A percentile compares a stretch with the other conserved stretches of the same genome.
Evolutionary conservation across 2,888 invertebrate species (phyloP).

Genomic region (Drosophila nigritarsus): DNA sequence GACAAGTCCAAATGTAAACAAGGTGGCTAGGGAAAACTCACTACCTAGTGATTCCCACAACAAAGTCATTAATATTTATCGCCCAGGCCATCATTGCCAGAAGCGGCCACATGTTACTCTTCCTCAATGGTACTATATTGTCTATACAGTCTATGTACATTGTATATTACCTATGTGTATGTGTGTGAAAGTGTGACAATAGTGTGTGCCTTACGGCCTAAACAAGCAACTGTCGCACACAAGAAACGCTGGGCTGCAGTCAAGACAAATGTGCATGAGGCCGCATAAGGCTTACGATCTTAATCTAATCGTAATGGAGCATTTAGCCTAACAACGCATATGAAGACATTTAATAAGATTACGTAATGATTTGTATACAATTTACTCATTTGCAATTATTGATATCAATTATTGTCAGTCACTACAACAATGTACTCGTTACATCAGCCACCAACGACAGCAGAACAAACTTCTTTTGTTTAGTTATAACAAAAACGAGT

Average conservation of each 20-base stretch:
- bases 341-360: constrained; percentile 27
- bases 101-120: constrained; percentile 41
- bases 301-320: constrained; percentile 20
- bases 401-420: constrained; percentile 57
- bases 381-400: constrained; percentile 23
- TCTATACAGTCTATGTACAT: constrained; percentile 14
- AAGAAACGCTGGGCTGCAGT: constrained; percentile 17
- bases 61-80: constrained; percentile 73
- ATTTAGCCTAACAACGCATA: constrained; percentile 14
- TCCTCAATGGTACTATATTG: constrained; percentile 7
- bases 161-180: constrained; percentile 8
- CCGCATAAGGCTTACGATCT: constrained; percentile 42
- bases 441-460: constrained; percentile 8
- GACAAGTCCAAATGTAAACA: constrained; percentile 57
- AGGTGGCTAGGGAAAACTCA: constrained; percentile 29
- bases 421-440: constrained; percentile 20
- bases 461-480: constrained; percentile 34
- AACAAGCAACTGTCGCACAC: constrained; percentile 11
- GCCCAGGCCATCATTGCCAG: constrained; percentile 50
- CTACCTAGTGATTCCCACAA: constrained; percentile 19
- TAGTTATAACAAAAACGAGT: constrained; percentile 41
- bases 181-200: constrained; percentile 28
- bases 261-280: constrained; percentile 29
- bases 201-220: constrained; percentile 34
- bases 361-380: constrained; percentile 10